Conservation (phyloP, 1,140 invertebrate genomes). For the Coenobita brevimanus region DNA sequence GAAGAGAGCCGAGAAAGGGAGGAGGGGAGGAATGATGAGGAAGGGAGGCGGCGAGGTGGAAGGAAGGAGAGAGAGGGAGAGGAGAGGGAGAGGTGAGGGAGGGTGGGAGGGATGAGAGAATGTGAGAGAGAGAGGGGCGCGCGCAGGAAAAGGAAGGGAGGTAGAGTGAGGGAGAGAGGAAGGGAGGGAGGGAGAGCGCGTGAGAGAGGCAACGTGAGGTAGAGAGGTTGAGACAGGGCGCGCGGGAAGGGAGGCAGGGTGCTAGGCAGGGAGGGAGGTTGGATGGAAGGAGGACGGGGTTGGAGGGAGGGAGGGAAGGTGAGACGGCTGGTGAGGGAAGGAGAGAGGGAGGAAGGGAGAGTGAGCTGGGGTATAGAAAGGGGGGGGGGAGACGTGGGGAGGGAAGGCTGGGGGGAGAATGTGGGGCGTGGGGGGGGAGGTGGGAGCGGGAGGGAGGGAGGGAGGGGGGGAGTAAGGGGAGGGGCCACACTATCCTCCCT, state of each 20-base stretch:
- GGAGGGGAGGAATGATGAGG: neutral
- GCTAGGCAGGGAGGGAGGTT: neutral
- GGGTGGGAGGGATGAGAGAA: neutral
- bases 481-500: neutral
- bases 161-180: neutral
- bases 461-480: neutral
- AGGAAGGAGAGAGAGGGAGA: neutral
- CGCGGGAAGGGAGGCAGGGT: neutral
- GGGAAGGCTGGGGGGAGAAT: slow-evolving; percentile 9
- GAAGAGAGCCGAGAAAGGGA: neutral
- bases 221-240: neutral
- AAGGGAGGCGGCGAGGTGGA: neutral
- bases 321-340: neutral
- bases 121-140: neutral
- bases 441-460: neutral
- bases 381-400: neutral
- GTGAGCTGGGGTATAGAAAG: neutral
- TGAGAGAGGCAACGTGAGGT: neutral
- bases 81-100: neutral
- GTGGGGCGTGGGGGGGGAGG: slow-evolving; percentile 23
- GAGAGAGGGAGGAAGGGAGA: neutral
- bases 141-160: slow-evolving; percentile 11
- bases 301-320: neutral
- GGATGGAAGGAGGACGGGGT: neutral
- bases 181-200: neutral